A percentile compares a stretch with the other conserved stretches of the same genome.
These are phyloP conservation scores for Watsonalla binaria DNA, from an alignment of 2,888 invertebrate species.

Conservation along the genomic window DNA sequence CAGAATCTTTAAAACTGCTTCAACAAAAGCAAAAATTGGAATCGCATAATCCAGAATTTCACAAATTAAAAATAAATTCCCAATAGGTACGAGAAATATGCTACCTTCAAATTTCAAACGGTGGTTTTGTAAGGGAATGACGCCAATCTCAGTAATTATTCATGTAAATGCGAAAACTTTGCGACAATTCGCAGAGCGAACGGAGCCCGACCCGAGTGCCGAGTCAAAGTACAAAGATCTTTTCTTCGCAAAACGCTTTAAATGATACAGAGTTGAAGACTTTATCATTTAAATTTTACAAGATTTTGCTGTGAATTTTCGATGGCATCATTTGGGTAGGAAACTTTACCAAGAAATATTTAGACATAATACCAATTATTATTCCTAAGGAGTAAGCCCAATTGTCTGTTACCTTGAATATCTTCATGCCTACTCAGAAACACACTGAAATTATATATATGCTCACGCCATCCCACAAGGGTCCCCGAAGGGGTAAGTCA, in stretches of 20 bases:
- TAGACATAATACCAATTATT: too few relatives aligned
- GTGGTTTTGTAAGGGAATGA: conserved; percentile 10
- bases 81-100: neutral
- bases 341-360: too few relatives aligned
- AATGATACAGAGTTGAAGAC: neutral
- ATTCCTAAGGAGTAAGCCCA: too few relatives aligned
- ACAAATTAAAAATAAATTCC: neutral
- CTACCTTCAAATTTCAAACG: neutral
- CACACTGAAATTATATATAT: too few relatives aligned
- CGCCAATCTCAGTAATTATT: conserved; percentile 34
- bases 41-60: neutral
- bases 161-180: conserved; percentile 38
- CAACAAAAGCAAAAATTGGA: neutral
- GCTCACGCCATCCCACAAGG: too few relatives aligned
- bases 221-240: conserved; percentile 8
- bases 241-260: conserved; percentile 5
- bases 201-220: conserved; percentile 9
- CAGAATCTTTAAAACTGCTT: neutral
- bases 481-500: too few relatives aligned
- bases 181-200: conserved; percentile 24
- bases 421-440: too few relatives aligned
- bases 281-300: neutral
- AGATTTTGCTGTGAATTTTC: neutral
- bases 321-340: too few relatives aligned
- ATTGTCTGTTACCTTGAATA: too few relatives aligned